phyloP scores from a whole-genome alignment of 1,140 invertebrate genomes.

The Tetranychus cinnabarinus region DNA sequence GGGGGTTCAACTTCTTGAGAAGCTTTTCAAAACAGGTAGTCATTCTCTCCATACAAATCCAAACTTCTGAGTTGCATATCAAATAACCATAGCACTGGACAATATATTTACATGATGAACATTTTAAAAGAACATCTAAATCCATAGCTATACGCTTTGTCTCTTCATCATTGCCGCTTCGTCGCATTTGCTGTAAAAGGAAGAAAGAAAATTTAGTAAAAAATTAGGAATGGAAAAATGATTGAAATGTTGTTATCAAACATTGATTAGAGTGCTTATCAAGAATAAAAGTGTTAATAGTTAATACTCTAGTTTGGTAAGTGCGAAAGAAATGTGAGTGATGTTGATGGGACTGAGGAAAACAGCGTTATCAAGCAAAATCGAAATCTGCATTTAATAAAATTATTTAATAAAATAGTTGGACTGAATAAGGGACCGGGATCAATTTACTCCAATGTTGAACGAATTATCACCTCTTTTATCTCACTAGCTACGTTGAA shows the following conservation, averaged over 20 bases:
- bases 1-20: slow-evolving; percentile 47
- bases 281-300: too few relatives aligned
- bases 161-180: slow-evolving; percentile 84
- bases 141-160: slow-evolving; percentile 97
- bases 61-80: slow-evolving; percentile 63
- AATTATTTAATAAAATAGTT: too few relatives aligned
- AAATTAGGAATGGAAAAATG: background rate
- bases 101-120: slow-evolving; percentile 87
- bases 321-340: too few relatives aligned
- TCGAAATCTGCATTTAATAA: too few relatives aligned
- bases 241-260: background rate
- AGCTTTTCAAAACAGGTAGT: slow-evolving; percentile 92
- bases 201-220: background rate
- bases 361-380: too few relatives aligned
- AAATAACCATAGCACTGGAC: slow-evolving; percentile 91
- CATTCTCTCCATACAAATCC: slow-evolving; percentile 99
- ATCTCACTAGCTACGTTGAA: too few relatives aligned
- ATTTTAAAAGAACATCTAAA: slow-evolving; percentile 85
- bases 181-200: slow-evolving; percentile 63
- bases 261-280: too few relatives aligned
- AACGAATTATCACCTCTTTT: too few relatives aligned
- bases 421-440: too few relatives aligned
- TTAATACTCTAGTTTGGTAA: too few relatives aligned
- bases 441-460: too few relatives aligned
- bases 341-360: too few relatives aligned